Conservation (phyloP, 1,140 invertebrate genomes). For the Anagrus nilaparvatae region DNA sequence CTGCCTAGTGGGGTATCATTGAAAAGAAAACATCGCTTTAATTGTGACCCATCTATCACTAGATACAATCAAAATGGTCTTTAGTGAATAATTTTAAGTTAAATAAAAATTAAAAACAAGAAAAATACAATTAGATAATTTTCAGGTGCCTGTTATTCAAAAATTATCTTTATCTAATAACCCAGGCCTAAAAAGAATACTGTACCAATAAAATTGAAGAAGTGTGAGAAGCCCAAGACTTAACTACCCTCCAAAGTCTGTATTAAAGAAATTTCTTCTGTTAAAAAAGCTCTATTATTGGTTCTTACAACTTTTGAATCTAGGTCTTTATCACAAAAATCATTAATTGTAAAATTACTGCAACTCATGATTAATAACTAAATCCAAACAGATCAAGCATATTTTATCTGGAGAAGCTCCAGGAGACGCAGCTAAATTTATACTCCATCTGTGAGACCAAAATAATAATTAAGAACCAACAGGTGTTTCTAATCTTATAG, state of each 20-base stretch:
- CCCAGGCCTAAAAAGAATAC: constrained; percentile 71
- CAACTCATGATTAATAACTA: constrained; percentile 91
- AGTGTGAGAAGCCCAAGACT: constrained; percentile 71
- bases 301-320: constrained; percentile 84
- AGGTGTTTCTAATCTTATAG: constrained; percentile 88
- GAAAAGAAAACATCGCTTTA: too few species aligned
- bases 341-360: constrained; percentile 96
- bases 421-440: constrained; percentile 67
- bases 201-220: constrained; percentile 86
- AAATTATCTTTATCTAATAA: constrained; percentile 51
- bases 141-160: too few species aligned
- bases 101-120: too few species aligned
- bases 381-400: constrained; percentile 75
- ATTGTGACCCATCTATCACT: too few species aligned
- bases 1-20: too few species aligned
- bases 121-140: too few species aligned
- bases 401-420: constrained; percentile 61
- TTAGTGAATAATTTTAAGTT: too few species aligned
- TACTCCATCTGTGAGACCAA: constrained; percentile 95
- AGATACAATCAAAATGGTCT: too few species aligned
- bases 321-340: constrained; percentile 95
- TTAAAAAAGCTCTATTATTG: constrained; percentile 72
- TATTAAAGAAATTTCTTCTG: constrained; percentile 57
- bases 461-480: constrained; percentile 90
- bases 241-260: constrained; percentile 76